Percentiles rank a stretch among this genome's conserved stretches.
phyloP scores from a whole-genome alignment of 2,113 vertebrate genomes.

The Phylloscopus trochilus region DNA sequence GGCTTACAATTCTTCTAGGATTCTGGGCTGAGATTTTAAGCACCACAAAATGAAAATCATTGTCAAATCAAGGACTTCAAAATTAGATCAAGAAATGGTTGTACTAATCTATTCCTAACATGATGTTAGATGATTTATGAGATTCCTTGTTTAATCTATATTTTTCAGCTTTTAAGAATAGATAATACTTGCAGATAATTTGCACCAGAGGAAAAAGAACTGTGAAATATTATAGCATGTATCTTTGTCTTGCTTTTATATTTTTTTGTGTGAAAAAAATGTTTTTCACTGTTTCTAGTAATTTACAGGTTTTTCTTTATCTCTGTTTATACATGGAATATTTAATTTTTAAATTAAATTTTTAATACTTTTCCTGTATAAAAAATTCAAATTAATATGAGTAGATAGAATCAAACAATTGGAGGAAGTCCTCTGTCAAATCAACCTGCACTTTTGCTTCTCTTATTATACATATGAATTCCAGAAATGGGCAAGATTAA shows the following conservation, averaged over 20 bases:
- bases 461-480: not conserved
- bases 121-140: not conserved
- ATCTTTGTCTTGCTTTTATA: not conserved
- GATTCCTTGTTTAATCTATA: not conserved
- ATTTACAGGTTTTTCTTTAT: not conserved
- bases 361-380: not conserved
- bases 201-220: not conserved
- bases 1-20: not conserved
- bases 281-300: not conserved
- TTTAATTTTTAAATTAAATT: no score
- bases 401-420: not conserved
- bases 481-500: not conserved
- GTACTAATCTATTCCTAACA: not conserved
- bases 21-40: not conserved
- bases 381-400: not conserved
- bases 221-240: not conserved
- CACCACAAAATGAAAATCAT: not conserved
- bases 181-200: not conserved
- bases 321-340: not conserved
- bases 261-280: not conserved
- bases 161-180: not conserved
- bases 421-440: not conserved
- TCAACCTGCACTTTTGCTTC: not conserved
- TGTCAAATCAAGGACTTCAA: not conserved
- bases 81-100: not conserved